A percentile compares a stretch with the other conserved stretches of the same genome.
These are phyloP conservation scores for Cherax quadricarinatus DNA, from an alignment of 1,140 invertebrate genomes.

Conservation along the genomic window DNA sequence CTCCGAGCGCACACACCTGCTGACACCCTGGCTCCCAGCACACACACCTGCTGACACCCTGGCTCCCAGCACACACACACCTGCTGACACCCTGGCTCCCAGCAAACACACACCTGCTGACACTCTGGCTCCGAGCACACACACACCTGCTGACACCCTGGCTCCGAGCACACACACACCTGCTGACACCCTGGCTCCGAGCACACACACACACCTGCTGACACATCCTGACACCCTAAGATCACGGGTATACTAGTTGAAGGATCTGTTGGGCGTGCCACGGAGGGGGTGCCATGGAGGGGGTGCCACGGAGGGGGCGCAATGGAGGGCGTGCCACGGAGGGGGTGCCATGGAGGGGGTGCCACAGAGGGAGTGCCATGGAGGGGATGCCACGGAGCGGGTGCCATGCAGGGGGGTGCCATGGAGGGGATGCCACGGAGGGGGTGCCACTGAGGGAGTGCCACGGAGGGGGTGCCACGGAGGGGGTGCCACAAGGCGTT, in stretches of 20 bases:
- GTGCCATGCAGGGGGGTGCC: too few relatives aligned
- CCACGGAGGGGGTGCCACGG: background rate
- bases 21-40: background rate
- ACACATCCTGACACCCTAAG: too few relatives aligned
- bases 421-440: background rate
- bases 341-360: background rate
- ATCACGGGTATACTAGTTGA: too few relatives aligned
- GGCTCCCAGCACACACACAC: background rate
- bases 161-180: background rate
- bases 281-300: too few relatives aligned
- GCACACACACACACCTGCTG: background rate
- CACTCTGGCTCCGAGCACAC: background rate
- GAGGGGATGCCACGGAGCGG: too few relatives aligned
- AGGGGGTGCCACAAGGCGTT: background rate
- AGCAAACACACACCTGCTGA: background rate
- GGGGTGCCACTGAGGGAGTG: background rate
- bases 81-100: background rate
- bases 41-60: background rate
- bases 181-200: too few relatives aligned
- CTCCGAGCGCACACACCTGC: background rate
- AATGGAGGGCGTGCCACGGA: too few relatives aligned
- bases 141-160: background rate
- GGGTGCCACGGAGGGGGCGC: too few relatives aligned
- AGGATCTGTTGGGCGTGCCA: too few relatives aligned
- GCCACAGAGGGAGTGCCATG: background rate